Percentiles rank a stretch among this genome's conserved stretches.
These are phyloP conservation scores for Etheostoma perlongum DNA, from an alignment of 2,797 vertebrate genomes.

Conservation along the genomic window DNA sequence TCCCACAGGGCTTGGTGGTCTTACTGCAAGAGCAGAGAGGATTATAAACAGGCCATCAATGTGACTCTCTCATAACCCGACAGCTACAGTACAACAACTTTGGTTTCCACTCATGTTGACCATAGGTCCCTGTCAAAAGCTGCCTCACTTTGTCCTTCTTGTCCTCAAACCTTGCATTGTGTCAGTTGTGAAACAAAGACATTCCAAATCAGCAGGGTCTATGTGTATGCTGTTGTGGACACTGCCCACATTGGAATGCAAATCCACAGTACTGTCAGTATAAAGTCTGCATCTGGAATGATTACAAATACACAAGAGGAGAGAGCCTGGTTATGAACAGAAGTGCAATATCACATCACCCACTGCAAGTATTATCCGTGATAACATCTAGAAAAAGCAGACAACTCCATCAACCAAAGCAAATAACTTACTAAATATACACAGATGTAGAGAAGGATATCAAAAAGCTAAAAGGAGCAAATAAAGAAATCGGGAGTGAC, in stretches of 20 bases:
- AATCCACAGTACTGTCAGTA: constrained; percentile 29
- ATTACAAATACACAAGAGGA: constrained; percentile 33
- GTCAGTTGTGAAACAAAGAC: constrained; percentile 26
- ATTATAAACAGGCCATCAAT: constrained; percentile 67
- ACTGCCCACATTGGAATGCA: constrained; percentile 32
- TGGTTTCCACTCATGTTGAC: constrained; percentile 47
- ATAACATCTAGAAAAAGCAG: constrained; percentile 53
- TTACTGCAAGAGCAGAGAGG: constrained; percentile 63
- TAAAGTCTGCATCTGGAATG: constrained; percentile 49
- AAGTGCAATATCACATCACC: constrained; percentile 45
- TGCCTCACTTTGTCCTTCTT: constrained; percentile 23
- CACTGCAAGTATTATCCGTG: constrained; percentile 44
- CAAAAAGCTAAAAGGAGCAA: constrained; percentile 74
- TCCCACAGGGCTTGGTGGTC: constrained; percentile 64
- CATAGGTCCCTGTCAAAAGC: constrained; percentile 43
- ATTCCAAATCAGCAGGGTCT: constrained; percentile 8
- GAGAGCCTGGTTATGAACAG: constrained; percentile 47
- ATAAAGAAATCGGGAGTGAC: constrained; percentile 79
- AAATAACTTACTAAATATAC: constrained; percentile 78
- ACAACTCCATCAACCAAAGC: constrained; percentile 64
- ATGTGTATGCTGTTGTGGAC: constrained; percentile 9
- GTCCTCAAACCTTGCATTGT: constrained; percentile 13
- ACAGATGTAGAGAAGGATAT: constrained; percentile 68
- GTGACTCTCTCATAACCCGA: constrained; percentile 48
- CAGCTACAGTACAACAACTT: constrained; percentile 45